Evolutionary conservation across 1,140 invertebrate genomes (phyloP).

Genomic region (Mercenaria mercenaria): DNA sequence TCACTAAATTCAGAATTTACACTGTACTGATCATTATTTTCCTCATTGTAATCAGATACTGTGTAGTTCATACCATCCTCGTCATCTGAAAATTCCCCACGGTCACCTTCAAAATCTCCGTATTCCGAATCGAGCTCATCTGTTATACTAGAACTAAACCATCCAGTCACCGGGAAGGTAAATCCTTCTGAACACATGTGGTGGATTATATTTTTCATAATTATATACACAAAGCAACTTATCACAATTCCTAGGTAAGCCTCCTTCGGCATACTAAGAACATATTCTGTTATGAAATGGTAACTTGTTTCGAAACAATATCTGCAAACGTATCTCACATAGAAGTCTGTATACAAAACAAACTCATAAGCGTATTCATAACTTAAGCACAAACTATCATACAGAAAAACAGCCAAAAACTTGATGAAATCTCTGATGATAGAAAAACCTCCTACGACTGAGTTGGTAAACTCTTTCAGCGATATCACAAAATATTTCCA

Average conservation of each 20-base stretch:
- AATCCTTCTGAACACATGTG: constrained; percentile 62
- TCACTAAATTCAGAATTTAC: constrained; percentile 55
- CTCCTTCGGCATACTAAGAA: constrained; percentile 67
- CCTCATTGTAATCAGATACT: constrained; percentile 21
- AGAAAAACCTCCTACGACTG: constrained; percentile 48
- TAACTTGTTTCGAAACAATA: constrained; percentile 64
- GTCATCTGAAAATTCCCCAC: constrained; percentile 70
- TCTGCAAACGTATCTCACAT: constrained; percentile 29
- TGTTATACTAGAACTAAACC: neutral
- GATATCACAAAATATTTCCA: constrained; percentile 56
- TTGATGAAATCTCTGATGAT: constrained; percentile 34
- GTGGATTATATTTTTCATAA: constrained; percentile 58
- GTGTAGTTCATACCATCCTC: constrained; percentile 61
- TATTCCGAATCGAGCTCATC: constrained; percentile 28
- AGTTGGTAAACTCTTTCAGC: constrained; percentile 54
- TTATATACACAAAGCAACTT: constrained; percentile 35
- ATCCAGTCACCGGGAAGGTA: constrained; percentile 66
- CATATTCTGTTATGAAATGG: constrained; percentile 63
- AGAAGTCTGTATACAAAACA: constrained; percentile 9
- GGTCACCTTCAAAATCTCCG: constrained; percentile 27
- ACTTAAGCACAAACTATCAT: constrained; percentile 34
- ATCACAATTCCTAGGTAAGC: constrained; percentile 71
- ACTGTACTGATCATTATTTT: constrained; percentile 57
- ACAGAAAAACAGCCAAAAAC: neutral
- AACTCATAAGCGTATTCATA: constrained; percentile 29